Base-by-base conservation (phyloP, 2,797 vertebrate genomes). In the Spea hammondii region DNA sequence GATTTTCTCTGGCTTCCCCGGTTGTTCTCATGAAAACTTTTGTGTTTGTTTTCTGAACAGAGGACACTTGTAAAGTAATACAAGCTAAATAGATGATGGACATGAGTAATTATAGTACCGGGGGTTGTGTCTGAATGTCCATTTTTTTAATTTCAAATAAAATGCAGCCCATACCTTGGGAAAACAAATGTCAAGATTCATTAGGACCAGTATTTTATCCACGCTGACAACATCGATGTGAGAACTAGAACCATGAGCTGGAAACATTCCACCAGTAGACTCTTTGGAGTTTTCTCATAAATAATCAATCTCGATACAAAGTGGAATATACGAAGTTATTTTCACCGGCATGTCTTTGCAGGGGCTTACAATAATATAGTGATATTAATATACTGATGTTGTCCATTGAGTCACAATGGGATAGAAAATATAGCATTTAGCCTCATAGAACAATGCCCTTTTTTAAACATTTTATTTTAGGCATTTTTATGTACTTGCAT, bases 401-500 rank as follows among this genome's bases (percentile, higher is more conserved):
- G 86, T 88, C 87, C 87, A 87, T 82, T 86, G 87, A 86, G 87
- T 92, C 88, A 92, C 89, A 87, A 87, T 90, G 89, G 89, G 91
- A 89, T 88, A 87, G 89, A 88, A 92, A 90, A 91, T 87, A 84
- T 83, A 87, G 86, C 86, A 89, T 87, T 88, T 88, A 89, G 89
- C 87, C 91, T 85, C 87, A 85, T 86, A 85, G 90, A 90, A 86
- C 88, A 88, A 87, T 85, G 87, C 87, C 89, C 69, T 17, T 62
- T 62, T 32, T 62, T 32, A 7, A 3, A 7, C 12, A 17, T 17
- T 32, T 17, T 62, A n/a, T 62, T 17, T 62, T 32, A 17, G 64
- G 32, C 88, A 86, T 87, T 88, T 89, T 88, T 88, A 90, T 92
- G 91, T 91, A 89, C 88, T 92, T 93, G 91, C 91, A 93, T 90